A percentile compares a stretch with the other conserved stretches of the same genome.
Evolutionary conservation across 2,888 invertebrate genomes (phyloP).

Genomic region (Epinotia brunnichana): DNA sequence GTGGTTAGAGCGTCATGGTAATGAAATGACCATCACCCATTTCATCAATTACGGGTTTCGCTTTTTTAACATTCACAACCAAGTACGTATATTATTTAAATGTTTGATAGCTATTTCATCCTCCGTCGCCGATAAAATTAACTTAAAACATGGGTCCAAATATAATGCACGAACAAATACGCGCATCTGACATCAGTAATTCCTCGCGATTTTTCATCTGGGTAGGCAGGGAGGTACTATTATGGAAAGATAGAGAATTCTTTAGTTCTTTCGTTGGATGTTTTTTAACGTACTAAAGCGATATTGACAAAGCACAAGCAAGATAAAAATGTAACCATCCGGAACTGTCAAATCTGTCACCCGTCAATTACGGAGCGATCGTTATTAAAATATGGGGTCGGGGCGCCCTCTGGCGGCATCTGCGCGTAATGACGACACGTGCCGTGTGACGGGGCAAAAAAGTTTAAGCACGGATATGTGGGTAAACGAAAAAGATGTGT

Average conservation of each 20-base stretch:
- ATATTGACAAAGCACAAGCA: constrained; percentile 18
- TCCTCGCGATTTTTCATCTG: too few species aligned
- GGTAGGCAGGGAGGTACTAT: too few species aligned
- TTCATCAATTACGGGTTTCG: too few species aligned
- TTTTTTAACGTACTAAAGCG: neutral
- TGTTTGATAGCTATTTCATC: too few species aligned
- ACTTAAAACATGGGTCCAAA: too few species aligned
- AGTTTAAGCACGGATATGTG: constrained; percentile 9
- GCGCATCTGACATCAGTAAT: too few species aligned
- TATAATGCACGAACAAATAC: too few species aligned
- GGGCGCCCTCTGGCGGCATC: constrained; percentile 28
- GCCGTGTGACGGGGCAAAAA: constrained; percentile 25
- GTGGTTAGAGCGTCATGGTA: too few species aligned
- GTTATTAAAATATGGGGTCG: constrained; percentile 38
- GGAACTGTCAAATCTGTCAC: constrained; percentile 31
- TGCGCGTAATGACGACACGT: constrained; percentile 41
- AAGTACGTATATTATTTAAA: too few species aligned
- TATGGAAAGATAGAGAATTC: neutral
- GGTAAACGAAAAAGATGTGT: constrained; percentile 3
- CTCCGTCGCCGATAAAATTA: too few species aligned
- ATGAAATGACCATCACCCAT: too few species aligned
- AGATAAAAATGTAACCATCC: constrained; percentile 29
- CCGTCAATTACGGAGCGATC: constrained; percentile 36
- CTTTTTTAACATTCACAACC: too few species aligned
- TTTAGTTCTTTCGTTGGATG: neutral